These are phyloP conservation scores for Zoanthus solanderi DNA, from an alignment of 92 coral and sea anemone genomes.

Conservation along the genomic window DNA sequence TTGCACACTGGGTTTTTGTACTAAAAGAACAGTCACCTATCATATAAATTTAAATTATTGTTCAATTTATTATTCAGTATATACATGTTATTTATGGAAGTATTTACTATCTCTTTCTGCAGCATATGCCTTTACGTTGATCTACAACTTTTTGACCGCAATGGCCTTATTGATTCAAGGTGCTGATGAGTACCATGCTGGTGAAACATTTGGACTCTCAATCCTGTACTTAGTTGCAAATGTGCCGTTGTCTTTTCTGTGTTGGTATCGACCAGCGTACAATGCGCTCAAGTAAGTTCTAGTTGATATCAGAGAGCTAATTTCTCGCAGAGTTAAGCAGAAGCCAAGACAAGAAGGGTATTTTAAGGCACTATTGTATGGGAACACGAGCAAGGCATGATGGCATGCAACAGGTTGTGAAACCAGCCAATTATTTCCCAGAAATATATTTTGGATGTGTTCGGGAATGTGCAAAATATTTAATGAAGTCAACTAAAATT, in stretches of 20 bases:
- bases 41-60: too few relatives aligned
- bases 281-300: slow-evolving; percentile 93
- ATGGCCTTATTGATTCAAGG: slow-evolving; percentile 78
- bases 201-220: slow-evolving; percentile 80
- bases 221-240: slow-evolving; percentile 76
- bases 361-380: too few relatives aligned
- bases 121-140: slow-evolving; percentile 82
- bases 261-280: slow-evolving; percentile 97
- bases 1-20: too few relatives aligned
- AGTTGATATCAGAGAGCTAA: not conserved
- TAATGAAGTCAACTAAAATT: too few relatives aligned
- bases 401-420: too few relatives aligned
- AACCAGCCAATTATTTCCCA: too few relatives aligned
- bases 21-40: too few relatives aligned
- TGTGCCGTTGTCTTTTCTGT: slow-evolving; percentile 83
- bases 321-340: not conserved
- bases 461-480: too few relatives aligned
- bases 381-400: too few relatives aligned
- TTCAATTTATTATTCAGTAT: too few relatives aligned
- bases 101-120: slow-evolving; percentile 50
- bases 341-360: not conserved
- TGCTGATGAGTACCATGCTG: slow-evolving; percentile 49
- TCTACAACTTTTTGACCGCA: slow-evolving; percentile 85
- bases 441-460: too few relatives aligned
- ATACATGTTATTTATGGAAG: not conserved